A percentile compares a stretch with the other conserved stretches of the same genome.
Evolutionary conservation across 1,140 invertebrate species (phyloP).

Genomic region (Leptinotarsa lineolata): DNA sequence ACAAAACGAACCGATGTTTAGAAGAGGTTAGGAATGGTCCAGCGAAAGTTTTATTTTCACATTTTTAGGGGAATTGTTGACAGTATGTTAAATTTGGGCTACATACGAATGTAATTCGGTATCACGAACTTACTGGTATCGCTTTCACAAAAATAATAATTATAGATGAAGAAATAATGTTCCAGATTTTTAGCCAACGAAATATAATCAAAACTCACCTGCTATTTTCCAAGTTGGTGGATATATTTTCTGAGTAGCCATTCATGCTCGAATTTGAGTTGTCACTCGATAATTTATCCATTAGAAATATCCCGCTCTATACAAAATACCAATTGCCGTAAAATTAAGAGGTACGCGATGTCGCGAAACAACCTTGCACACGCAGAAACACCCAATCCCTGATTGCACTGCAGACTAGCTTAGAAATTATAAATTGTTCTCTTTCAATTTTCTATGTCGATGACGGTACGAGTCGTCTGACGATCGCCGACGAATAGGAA

Average conservation of each 20-base stretch:
- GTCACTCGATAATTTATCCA: slow-evolving; percentile 13
- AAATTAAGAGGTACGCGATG: not conserved
- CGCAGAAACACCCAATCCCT: slow-evolving; percentile 12
- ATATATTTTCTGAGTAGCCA: slow-evolving; percentile 16
- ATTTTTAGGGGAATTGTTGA: not conserved
- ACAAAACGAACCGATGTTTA: not conserved
- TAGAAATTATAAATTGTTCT: slow-evolving; percentile 21
- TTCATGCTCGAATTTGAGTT: slow-evolving; percentile 7
- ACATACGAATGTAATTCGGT: not conserved
- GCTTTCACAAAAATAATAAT: not conserved
- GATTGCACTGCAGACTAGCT: slow-evolving; percentile 5
- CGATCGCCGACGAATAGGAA: slow-evolving; percentile 13
- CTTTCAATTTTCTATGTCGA: slow-evolving; percentile 24
- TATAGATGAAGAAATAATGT: not conserved
- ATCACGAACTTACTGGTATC: not conserved
- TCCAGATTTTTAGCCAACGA: not conserved
- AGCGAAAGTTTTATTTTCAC: not conserved
- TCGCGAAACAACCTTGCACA: slow-evolving; percentile 12
- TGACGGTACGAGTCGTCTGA: slow-evolving; percentile 22
- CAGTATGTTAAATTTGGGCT: not conserved
- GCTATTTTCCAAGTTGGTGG: slow-evolving; percentile 19
- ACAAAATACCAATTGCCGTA: not conserved
- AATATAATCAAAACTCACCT: slow-evolving; percentile 13
- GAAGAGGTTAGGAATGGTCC: not conserved
- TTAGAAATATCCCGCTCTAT: not conserved